Evolutionary conservation across 2,797 vertebrate species (phyloP).

Genomic region (Hippopotamyrus pictus): DNA sequence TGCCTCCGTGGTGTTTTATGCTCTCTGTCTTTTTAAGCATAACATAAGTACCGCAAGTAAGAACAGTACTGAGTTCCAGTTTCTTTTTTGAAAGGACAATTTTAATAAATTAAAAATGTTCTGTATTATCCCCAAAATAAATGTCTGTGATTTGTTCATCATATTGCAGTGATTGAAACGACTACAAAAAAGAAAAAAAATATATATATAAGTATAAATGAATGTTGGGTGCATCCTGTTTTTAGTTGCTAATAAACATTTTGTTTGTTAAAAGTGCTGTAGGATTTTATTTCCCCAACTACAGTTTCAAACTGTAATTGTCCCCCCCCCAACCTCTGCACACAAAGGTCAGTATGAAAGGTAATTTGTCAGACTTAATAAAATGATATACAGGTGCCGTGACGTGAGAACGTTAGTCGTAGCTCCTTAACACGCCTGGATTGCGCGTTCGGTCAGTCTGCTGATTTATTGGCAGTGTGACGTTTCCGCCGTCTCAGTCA

Average conservation of each 20-base stretch:
- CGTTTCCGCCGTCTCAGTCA: neutral
- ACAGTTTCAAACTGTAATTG: conserved; percentile 10
- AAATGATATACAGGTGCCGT: neutral
- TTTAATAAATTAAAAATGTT: conserved; percentile 73
- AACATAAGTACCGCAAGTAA: conserved; percentile 62
- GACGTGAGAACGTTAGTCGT: neutral
- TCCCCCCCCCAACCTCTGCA: neutral
- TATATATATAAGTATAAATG: conserved; percentile 61
- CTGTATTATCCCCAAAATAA: conserved; percentile 91
- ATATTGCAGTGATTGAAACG: conserved; percentile 76
- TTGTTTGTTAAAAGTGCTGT: conserved; percentile 97
- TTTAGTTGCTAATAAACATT: conserved; percentile 99
- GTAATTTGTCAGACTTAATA: neutral
- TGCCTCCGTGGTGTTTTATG: conserved; percentile 85
- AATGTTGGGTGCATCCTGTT: conserved; percentile 95
- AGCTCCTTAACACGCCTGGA: neutral
- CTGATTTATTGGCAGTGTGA: conserved; percentile 4
- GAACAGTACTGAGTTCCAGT: conserved; percentile 76
- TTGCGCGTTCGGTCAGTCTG: neutral
- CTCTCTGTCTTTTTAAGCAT: conserved; percentile 69
- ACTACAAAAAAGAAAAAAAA: conserved; percentile 53
- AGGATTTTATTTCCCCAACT: conserved; percentile 87
- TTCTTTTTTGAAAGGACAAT: conserved; percentile 54
- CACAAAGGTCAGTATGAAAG: conserved; percentile 5
- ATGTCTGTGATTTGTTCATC: conserved; percentile 96